phyloP scores from a whole-genome alignment of 2,797 vertebrate genomes.

The Peromyscus melanophrys region DNA sequence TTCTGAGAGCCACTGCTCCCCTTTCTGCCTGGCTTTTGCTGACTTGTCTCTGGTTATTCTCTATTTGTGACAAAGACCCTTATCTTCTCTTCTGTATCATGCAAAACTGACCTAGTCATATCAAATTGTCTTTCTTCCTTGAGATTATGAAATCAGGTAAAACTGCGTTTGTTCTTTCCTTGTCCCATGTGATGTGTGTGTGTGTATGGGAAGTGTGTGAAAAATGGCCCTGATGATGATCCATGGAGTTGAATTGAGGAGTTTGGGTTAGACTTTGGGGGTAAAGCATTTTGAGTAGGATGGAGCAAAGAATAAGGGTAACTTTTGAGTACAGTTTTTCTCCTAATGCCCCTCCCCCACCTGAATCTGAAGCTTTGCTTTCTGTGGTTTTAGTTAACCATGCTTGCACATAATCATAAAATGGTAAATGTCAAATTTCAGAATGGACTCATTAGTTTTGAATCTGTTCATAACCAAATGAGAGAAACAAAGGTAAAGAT shows the following conservation, averaged over 20 bases:
- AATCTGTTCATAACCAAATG: background rate
- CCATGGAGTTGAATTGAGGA: background rate
- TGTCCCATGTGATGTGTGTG: background rate
- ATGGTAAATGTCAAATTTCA: background rate
- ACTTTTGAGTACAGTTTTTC: background rate
- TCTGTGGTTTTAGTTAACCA: background rate
- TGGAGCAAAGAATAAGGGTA: background rate
- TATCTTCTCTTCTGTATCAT: background rate
- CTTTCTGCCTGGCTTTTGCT: background rate
- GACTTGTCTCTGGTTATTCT: background rate
- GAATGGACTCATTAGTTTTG: background rate
- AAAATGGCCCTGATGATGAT: background rate
- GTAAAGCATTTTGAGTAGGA: too few species aligned
- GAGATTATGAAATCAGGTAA: slow-evolving; percentile 20
- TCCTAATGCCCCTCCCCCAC: background rate
- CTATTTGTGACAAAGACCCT: background rate
- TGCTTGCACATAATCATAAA: background rate
- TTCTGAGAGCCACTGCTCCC: background rate
- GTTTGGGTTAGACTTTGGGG: background rate
- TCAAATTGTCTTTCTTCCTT: background rate
- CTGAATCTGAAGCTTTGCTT: background rate
- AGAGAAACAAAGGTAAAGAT: background rate
- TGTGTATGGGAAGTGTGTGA: background rate
- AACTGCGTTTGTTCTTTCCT: background rate
- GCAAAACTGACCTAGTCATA: background rate